These are phyloP conservation scores for Chitala chitala DNA, from an alignment of 2,113 vertebrate species.

Conservation along the genomic window DNA sequence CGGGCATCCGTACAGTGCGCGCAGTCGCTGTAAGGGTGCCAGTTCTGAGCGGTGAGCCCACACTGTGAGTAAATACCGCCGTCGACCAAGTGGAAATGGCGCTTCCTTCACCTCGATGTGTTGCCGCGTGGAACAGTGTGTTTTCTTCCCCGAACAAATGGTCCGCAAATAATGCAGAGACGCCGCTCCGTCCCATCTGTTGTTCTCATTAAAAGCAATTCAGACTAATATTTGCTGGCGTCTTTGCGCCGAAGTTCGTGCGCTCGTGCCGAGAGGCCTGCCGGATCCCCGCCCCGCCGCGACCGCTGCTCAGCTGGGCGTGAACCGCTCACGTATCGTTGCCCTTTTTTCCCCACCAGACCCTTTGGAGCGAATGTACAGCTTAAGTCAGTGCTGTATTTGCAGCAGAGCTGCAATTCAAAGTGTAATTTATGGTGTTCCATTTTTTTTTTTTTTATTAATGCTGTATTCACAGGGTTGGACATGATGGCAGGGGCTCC, in stretches of 20 bases:
- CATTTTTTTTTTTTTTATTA: too few species aligned
- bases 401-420: not conserved
- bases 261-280: not conserved
- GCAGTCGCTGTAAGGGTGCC: slow-evolving; percentile 1
- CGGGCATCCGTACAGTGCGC: not conserved
- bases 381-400: not conserved
- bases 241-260: not conserved
- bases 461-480: too few species aligned
- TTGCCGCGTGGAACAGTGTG: not conserved
- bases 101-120: slow-evolving; percentile 8
- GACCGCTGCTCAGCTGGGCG: not conserved
- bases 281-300: not conserved
- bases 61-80: not conserved
- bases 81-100: not conserved
- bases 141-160: slow-evolving; percentile 6
- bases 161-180: not conserved
- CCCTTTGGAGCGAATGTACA: not conserved
- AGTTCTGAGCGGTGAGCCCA: not conserved
- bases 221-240: not conserved
- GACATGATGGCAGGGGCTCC: too few species aligned
- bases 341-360: not conserved
- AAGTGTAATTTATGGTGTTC: too few species aligned
- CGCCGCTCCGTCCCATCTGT: slow-evolving; percentile 6
- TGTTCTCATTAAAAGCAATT: slow-evolving; percentile 8
- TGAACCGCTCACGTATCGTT: not conserved